phyloP scores from a whole-genome alignment of 2,888 invertebrate genomes.

The Cyclophora punctaria region DNA sequence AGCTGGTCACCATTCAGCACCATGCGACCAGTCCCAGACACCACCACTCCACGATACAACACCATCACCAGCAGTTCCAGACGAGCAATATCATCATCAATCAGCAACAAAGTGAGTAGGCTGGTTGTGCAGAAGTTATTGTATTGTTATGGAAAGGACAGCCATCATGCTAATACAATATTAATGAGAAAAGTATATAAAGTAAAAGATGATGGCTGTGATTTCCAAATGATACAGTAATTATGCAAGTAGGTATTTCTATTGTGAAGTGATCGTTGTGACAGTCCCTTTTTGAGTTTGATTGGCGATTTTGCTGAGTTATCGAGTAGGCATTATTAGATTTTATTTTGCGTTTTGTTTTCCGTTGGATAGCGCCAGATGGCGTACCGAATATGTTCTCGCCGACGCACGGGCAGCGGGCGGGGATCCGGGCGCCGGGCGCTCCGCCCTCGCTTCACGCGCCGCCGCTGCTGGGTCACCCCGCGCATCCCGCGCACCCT shows the following conservation, averaged over 20 bases:
- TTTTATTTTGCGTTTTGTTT: slow-evolving; percentile 53
- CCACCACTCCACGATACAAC: slow-evolving; percentile 58
- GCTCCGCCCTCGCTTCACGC: slow-evolving; percentile 35
- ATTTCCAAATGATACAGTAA: too few relatives aligned
- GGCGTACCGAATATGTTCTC: slow-evolving; percentile 69
- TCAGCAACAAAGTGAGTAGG: slow-evolving; percentile 62
- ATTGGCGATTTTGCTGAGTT: slow-evolving; percentile 23
- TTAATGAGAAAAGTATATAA: too few relatives aligned
- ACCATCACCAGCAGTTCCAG: slow-evolving; percentile 66
- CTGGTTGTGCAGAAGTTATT: slow-evolving; percentile 3
- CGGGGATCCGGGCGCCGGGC: slow-evolving; percentile 48
- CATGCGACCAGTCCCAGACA: slow-evolving; percentile 68
- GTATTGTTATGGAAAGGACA: slow-evolving; percentile 10
- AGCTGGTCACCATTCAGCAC: slow-evolving; percentile 68
- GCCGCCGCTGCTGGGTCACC: slow-evolving; percentile 10
- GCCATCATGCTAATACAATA: too few relatives aligned
- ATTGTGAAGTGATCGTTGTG: too few relatives aligned
- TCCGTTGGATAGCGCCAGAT: slow-evolving; percentile 58
- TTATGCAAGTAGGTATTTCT: too few relatives aligned
- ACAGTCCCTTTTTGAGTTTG: too few relatives aligned
- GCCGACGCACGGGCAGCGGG: slow-evolving; percentile 54
- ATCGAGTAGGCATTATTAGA: slow-evolving; percentile 33
- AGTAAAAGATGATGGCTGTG: too few relatives aligned
- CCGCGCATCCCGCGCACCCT: background rate
- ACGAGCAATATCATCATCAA: slow-evolving; percentile 65